phyloP scores from a whole-genome alignment of 2,797 vertebrate species.

The Bufotes viridis region DNA sequence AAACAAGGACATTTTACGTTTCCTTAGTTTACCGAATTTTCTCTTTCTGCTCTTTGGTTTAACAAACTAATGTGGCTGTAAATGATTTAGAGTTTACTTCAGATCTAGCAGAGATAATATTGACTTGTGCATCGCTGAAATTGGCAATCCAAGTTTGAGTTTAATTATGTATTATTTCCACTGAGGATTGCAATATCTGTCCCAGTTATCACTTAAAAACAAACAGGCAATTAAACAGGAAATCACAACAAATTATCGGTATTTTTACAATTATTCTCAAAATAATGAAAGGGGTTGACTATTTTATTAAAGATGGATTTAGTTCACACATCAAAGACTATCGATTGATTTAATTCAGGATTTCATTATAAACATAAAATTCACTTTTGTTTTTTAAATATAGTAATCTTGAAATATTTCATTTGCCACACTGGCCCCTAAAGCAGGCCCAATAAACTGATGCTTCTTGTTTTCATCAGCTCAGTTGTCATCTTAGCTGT shows the following conservation, averaged over 20 bases:
- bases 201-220: conserved; percentile 15
- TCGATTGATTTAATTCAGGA: no score
- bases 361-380: background rate
- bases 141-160: conserved; percentile 6
- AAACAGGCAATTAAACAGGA: conserved; percentile 29
- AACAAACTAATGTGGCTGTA: no score
- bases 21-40: no score
- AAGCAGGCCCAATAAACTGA: no score
- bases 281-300: background rate
- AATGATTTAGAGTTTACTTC: background rate
- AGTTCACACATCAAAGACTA: background rate
- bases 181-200: conserved; percentile 28
- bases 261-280: background rate
- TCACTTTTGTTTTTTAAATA: no score
- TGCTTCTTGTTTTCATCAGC: no score
- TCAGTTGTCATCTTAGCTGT: no score
- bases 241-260: background rate
- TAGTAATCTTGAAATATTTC: no score
- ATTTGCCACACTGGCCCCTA: no score
- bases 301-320: background rate
- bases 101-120: background rate
- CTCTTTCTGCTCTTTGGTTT: no score
- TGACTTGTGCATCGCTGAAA: background rate
- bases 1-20: no score
- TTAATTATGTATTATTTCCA: conserved; percentile 39